These are phyloP conservation scores for Amphipyra berbera DNA, from an alignment of 2,888 invertebrate genomes.

Conservation along the genomic window DNA sequence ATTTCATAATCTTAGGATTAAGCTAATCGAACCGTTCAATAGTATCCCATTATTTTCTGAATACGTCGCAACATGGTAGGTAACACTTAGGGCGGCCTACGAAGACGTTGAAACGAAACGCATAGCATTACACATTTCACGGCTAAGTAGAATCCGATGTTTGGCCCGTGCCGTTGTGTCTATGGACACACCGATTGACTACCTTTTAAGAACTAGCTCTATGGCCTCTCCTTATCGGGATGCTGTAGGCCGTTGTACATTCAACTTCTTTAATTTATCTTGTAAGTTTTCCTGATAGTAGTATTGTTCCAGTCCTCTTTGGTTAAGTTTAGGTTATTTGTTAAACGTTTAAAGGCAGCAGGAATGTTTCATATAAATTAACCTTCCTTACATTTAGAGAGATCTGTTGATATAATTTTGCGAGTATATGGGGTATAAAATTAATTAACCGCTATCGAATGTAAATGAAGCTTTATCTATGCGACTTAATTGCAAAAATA, in stretches of 20 bases:
- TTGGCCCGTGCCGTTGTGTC: slow-evolving; percentile 64
- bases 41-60: slow-evolving; percentile 18
- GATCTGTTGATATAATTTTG: not conserved
- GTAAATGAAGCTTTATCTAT: slow-evolving; percentile 11
- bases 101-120: slow-evolving; percentile 66
- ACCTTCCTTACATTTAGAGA: not conserved
- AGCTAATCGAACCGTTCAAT: no score
- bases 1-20: no score
- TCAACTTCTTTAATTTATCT: slow-evolving; percentile 60
- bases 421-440: not conserved
- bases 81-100: slow-evolving; percentile 60
- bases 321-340: slow-evolving; percentile 17
- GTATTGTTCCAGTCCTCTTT: slow-evolving; percentile 47
- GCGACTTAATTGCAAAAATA: slow-evolving; percentile 12
- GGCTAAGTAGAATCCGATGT: slow-evolving; percentile 87
- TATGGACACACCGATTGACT: slow-evolving; percentile 77
- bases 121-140: slow-evolving; percentile 80
- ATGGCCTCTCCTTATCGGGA: slow-evolving; percentile 71
- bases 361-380: not conserved
- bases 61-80: slow-evolving; percentile 56
- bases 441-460: slow-evolving; percentile 9
- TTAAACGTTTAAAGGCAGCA: slow-evolving; percentile 12
- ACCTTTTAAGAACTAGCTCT: slow-evolving; percentile 79
- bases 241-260: slow-evolving; percentile 54
- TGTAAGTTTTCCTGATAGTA: slow-evolving; percentile 28